Evolutionary conservation across 2,113 vertebrate species (phyloP).

Genomic region (Phoenicopterus ruber): DNA sequence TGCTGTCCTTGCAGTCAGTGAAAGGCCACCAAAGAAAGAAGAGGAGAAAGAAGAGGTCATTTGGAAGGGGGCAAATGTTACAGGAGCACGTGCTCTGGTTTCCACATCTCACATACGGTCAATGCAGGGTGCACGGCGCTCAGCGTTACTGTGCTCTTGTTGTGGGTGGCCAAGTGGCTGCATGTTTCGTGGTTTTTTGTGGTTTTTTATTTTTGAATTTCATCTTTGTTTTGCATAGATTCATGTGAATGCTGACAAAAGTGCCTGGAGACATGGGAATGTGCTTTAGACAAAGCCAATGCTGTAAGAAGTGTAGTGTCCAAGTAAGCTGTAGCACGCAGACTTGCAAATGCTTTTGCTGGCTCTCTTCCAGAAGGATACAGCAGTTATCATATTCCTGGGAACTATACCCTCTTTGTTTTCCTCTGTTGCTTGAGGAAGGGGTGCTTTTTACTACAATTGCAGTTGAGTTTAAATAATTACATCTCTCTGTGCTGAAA

Average conservation of each 20-base stretch:
- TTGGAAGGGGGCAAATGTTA: background rate
- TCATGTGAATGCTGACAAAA: background rate
- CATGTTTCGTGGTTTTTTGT: background rate
- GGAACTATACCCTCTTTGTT: conserved; percentile 3
- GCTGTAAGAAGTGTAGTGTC: background rate
- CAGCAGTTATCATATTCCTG: background rate
- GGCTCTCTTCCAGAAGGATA: background rate
- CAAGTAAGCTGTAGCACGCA: background rate
- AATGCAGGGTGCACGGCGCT: background rate
- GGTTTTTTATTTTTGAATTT: background rate
- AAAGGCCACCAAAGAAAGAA: background rate
- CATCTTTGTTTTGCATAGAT: background rate
- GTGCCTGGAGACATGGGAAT: background rate
- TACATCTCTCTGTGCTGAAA: background rate
- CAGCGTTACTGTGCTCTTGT: background rate
- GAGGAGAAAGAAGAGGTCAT: background rate
- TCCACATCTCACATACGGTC: rapidly evolving
- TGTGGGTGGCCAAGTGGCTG: background rate
- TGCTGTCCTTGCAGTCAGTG: background rate
- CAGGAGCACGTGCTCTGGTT: rapidly evolving
- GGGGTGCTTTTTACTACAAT: background rate
- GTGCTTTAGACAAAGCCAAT: conserved; percentile 1
- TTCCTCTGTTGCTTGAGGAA: background rate
- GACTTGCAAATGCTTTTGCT: conserved; percentile 41
- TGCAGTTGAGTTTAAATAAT: background rate